Conservation (phyloP, 2,113 vertebrate species). For the Conger conger region DNA sequence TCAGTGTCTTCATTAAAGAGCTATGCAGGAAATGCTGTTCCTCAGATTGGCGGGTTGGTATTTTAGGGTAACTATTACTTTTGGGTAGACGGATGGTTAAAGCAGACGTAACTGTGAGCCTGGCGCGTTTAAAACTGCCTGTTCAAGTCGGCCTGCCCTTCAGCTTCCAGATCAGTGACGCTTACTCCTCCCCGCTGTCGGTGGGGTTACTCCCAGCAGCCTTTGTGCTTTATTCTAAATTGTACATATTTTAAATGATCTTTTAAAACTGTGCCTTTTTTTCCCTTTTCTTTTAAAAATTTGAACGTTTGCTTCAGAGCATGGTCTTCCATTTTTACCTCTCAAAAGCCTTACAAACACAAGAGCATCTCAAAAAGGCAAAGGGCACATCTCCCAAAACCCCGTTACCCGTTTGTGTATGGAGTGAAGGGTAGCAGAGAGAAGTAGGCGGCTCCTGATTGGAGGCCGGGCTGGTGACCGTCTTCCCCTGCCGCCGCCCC, state of each 20-base stretch:
- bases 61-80: neutral
- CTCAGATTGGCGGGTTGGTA: conserved; percentile 3
- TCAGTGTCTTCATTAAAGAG: conserved; percentile 14
- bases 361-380: neutral
- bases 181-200: conserved; percentile 17
- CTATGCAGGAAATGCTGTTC: conserved; percentile 26
- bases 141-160: neutral
- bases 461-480: neutral
- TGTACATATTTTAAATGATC: conserved; percentile 28
- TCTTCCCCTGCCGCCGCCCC: too few species aligned
- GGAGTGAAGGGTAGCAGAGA: neutral
- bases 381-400: conserved; percentile 24
- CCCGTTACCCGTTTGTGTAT: conserved; percentile 3
- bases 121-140: neutral
- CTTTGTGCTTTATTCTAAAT: conserved; percentile 31
- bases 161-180: neutral
- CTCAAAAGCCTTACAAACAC: conserved; percentile 34
- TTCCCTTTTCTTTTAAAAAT: conserved; percentile 4
- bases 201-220: conserved; percentile 18
- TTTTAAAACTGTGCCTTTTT: conserved; percentile 30
- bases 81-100: neutral
- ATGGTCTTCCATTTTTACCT: conserved; percentile 42
- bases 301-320: conserved; percentile 25
- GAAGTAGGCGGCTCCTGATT: neutral
- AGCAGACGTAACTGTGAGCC: conserved; percentile 17